Evolutionary conservation across 2,888 invertebrate genomes (phyloP), one percentile per base, ranked within the genome.

Genomic region (Vanessa cardui): DNA sequence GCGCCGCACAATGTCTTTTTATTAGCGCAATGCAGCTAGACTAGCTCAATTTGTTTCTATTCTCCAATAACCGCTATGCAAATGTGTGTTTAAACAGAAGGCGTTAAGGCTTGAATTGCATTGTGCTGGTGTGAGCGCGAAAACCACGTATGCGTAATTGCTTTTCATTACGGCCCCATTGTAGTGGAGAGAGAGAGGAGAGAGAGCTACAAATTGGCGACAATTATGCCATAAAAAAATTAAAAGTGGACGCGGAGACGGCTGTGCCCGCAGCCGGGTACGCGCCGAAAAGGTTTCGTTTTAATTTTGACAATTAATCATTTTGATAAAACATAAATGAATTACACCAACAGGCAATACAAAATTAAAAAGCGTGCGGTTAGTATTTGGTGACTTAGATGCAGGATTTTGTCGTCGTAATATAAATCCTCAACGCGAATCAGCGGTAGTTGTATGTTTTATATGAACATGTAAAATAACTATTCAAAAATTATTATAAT

Each of bases 141-240:
- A 83, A 83, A 85, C 89, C 92, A 90, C 92, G 91, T 92, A 90
- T 90, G 90, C 83, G 90, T 91, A 91, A 92, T 91, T 91, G 91
- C 91, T 90, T 87, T 90, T 91, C 91, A 92, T 92, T 92, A 91
- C 88, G 83, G 76, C 77, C 76, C 89, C 77, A 79, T 79, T 79
- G 79, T 79, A 74, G 77, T 75, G 75, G 76, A 78, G 77, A 77
- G 78, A 76, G 68, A 67, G 82, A 89, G 90, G 76, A 78, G 77
- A 77, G 78, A 76, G 68, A 67, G 82, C 89, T 89, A 69, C 78
- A 86, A 90, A 91, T 90, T 90, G 91, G 83, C 83, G 84, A 83
- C 90, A 86, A 89, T 91, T 91, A 90, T 88, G 86, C 86, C 87
- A 89, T 88, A 89, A 89, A 90, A 90, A 89, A 88, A 90, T 82